Base-by-base conservation (phyloP, 2,113 vertebrate genomes). In the Phyllopteryx taeniolatus region DNA sequence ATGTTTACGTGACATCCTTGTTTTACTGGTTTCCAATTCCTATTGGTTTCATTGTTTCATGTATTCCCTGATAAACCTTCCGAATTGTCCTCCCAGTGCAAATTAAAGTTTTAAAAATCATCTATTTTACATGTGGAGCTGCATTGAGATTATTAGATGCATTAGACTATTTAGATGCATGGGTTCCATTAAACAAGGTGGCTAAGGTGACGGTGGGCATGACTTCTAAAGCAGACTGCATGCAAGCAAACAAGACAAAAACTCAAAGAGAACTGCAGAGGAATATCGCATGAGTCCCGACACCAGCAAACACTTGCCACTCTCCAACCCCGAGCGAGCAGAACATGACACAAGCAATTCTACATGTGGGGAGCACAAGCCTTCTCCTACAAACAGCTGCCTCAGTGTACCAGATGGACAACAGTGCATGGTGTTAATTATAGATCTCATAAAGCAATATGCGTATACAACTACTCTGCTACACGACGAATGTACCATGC, bases 371-470 rank as follows among this genome's bases (percentile, higher is more conserved):
- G 42, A 67, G 35, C 69, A 53, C 44, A 61, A 67, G 63, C 49
- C 39, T 47, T 82, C 68, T 27, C 15, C 77, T 19, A 80, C 73
- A 88, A 79, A 84, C 79, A 87, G 82, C 76, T 83, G 79, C 83
- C 74, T 65, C 51, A 5, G 65, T 69, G 82, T 76, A 79, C 78
- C 82, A 88, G 87, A 82, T 82, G 84, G 85, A 89, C 85, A 86
- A 89, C 89, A 87, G 88, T 90, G 91, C 90, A 88, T 85, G 79
- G 79, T 79, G 82, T 94, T 93, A 93, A 93, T 95, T 91, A 92
- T 92, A 92, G 90, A 94, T 91, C 93, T 91, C 87, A 93, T 89
- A 87, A 88, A 82, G 89, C 86, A 86, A 90, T 83, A 89, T 87
- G 89, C 91, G 92, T 90, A 89, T 90, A 90, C 81, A 89, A 90